Evolutionary conservation across 1,140 invertebrate species (phyloP).

Genomic region (Penaeus vannamei): DNA sequence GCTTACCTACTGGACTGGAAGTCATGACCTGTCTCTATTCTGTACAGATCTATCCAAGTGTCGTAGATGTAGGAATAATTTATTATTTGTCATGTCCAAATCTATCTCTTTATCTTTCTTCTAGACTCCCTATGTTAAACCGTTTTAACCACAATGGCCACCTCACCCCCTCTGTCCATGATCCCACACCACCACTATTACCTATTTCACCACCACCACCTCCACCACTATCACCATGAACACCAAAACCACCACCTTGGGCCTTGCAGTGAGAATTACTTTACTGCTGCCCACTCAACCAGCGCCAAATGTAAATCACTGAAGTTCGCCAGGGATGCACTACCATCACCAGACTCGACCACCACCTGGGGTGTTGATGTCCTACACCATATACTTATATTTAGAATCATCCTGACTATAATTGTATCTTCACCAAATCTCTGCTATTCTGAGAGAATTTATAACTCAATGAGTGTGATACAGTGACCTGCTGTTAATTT

Average conservation of each 20-base stretch:
- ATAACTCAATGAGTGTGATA: conserved; percentile 30
- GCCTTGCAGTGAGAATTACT: conserved; percentile 56
- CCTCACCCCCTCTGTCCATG: conserved; percentile 53
- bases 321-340: conserved; percentile 58
- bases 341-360: conserved; percentile 60
- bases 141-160: conserved; percentile 62
- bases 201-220: conserved; percentile 37
- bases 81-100: conserved; percentile 67
- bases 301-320: conserved; percentile 64
- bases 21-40: conserved; percentile 66
- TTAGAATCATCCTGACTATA: conserved; percentile 41
- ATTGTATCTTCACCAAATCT: conserved; percentile 37
- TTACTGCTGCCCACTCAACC: conserved; percentile 60
- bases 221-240: conserved; percentile 34
- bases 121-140: conserved; percentile 64
- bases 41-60: conserved; percentile 66
- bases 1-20: conserved; percentile 62
- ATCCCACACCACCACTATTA: conserved; percentile 59
- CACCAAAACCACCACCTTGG: conserved; percentile 50
- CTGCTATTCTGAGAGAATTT: background rate
- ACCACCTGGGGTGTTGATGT: conserved; percentile 53
- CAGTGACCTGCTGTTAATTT: conserved; percentile 43
- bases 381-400: conserved; percentile 5
- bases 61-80: conserved; percentile 67
- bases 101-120: conserved; percentile 65